These are phyloP conservation scores for Patiria pectinifera DNA, from an alignment of 53 echinoderm and acorn worm genomes.

Conservation along the genomic window DNA sequence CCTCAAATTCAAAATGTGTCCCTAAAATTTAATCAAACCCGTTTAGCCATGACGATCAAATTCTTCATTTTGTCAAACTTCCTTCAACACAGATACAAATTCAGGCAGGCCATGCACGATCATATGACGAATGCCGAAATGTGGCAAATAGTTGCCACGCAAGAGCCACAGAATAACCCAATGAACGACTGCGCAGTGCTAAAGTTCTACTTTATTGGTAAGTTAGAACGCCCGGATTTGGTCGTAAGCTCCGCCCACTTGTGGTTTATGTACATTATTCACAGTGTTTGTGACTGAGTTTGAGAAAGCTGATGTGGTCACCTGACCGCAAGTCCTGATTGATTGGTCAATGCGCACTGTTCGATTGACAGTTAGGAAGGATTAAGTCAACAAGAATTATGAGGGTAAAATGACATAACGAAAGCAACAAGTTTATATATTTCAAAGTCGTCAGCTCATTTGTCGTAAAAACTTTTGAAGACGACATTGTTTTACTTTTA, in stretches of 20 bases:
- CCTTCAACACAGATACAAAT: slow-evolving; percentile 50
- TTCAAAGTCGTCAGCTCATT: background rate
- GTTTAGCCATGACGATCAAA: background rate
- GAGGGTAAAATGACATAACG: background rate
- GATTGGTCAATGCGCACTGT: no score
- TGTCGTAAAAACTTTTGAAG: background rate
- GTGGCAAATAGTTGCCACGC: slow-evolving; percentile 71
- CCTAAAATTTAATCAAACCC: background rate
- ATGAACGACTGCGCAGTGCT: slow-evolving; percentile 27
- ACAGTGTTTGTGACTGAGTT: no score
- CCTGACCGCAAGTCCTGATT: no score
- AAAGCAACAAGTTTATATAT: background rate
- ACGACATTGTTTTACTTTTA: background rate
- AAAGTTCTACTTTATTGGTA: slow-evolving; percentile 70
- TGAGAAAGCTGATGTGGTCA: no score
- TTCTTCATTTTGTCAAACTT: background rate
- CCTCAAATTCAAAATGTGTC: no score
- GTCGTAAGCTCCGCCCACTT: background rate
- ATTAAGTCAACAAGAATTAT: no score
- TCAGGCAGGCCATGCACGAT: slow-evolving; percentile 45
- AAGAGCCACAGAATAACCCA: slow-evolving; percentile 21
- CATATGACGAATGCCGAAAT: slow-evolving; percentile 39
- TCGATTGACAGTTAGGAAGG: no score
- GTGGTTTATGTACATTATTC: no score
- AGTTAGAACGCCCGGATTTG: background rate